Conservation (phyloP, 30 jellyfish, hydroid and myxozoan genomes). For the Aurelia sp. region DNA sequence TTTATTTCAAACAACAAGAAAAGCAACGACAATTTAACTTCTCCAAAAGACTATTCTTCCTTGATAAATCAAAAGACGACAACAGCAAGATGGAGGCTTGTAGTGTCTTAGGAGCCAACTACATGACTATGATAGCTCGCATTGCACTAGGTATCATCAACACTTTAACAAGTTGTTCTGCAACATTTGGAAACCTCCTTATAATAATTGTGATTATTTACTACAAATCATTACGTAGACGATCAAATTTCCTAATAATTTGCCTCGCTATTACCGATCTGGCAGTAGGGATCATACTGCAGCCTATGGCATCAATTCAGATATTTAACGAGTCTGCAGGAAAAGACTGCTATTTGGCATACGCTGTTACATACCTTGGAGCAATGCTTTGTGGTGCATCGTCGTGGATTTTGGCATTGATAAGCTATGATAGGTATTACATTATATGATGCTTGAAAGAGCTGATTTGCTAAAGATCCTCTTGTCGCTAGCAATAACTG, state of each 20-base stretch:
- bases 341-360: slow-evolving; percentile 46
- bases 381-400: slow-evolving; percentile 76
- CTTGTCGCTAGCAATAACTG: too few relatives aligned
- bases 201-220: slow-evolving; percentile 30
- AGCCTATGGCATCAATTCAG: slow-evolving; percentile 66
- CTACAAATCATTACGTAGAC: slow-evolving; percentile 30
- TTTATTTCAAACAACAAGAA: too few relatives aligned
- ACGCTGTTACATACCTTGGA: slow-evolving; percentile 47
- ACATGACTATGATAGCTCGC: slow-evolving; percentile 17
- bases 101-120: slow-evolving; percentile 44
- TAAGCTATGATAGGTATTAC: slow-evolving; percentile 49
- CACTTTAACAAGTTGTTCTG: slow-evolving; percentile 15
- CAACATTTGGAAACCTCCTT: slow-evolving; percentile 50
- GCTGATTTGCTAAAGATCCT: too few relatives aligned
- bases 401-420: slow-evolving; percentile 61
- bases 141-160: slow-evolving; percentile 17
- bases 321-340: slow-evolving; percentile 22
- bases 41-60: too few relatives aligned
- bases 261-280: slow-evolving; percentile 62
- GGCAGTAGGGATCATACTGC: slow-evolving; percentile 63
- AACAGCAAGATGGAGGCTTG: neutral
- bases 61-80: too few relatives aligned
- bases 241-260: slow-evolving; percentile 42
- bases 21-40: too few relatives aligned
- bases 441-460: too few relatives aligned